Percentiles rank a stretch among this genome's conserved stretches.
Evolutionary conservation across 2,888 invertebrate genomes (phyloP).

Genomic region (Drosophila testacea): DNA sequence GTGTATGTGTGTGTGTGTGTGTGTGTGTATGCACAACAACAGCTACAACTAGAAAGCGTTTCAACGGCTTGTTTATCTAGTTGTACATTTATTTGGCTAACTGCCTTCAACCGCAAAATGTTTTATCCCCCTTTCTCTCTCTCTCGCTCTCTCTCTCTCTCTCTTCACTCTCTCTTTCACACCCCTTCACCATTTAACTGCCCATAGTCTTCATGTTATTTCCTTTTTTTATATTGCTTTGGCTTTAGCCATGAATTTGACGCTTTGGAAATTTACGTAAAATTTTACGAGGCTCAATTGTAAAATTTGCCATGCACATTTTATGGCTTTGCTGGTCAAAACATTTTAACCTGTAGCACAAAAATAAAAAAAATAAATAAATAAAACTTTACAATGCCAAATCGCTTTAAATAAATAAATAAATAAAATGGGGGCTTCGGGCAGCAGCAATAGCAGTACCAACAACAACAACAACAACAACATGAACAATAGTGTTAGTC

Average conservation of each 20-base stretch:
- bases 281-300: slow-evolving; percentile 70
- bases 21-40: slow-evolving; percentile 23
- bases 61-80: slow-evolving; percentile 74
- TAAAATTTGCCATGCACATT: slow-evolving; percentile 64
- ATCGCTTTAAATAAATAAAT: slow-evolving; percentile 56
- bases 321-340: slow-evolving; percentile 60
- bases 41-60: slow-evolving; percentile 53
- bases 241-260: slow-evolving; percentile 43
- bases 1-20: slow-evolving; percentile 12
- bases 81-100: slow-evolving; percentile 78
- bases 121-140: slow-evolving; percentile 19
- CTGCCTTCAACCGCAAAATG: slow-evolving; percentile 75
- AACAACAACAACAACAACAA: slow-evolving; percentile 22
- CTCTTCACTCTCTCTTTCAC: background rate
- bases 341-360: slow-evolving; percentile 56
- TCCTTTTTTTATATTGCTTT: slow-evolving; percentile 18
- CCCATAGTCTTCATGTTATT: slow-evolving; percentile 19
- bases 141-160: background rate
- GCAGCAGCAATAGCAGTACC: slow-evolving; percentile 8
- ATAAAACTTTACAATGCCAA: slow-evolving; percentile 30
- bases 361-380: slow-evolving; percentile 61
- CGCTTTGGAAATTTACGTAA: slow-evolving; percentile 60
- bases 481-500: slow-evolving; percentile 28
- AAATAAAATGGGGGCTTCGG: slow-evolving; percentile 42
- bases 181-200: slow-evolving; percentile 17